Evolutionary conservation across 2,888 invertebrate genomes (phyloP), one percentile per base, ranked within the genome.

Genomic region (Macrophya annulata): DNA sequence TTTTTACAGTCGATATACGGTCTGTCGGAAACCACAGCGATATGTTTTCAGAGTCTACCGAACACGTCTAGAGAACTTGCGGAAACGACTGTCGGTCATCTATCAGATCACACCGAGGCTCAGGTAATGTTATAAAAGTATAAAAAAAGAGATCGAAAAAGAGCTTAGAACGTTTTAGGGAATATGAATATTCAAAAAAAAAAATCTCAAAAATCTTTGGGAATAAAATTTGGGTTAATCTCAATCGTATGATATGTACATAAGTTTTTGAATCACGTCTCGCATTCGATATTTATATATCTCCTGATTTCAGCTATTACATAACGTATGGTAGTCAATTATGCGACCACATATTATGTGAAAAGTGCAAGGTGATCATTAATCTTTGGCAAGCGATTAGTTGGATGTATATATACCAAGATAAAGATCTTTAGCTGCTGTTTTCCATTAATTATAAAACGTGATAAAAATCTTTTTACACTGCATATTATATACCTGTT

Each of bases 1-100:
- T 74, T n/a, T 86, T 88, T 87, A 8, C 85, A 96, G 96, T 94
- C 94, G 40, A 93, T 96, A 59, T 96, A 94, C 87, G 96, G 96
- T 0, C 89, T 96, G 88, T 95, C 96, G 0, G 96, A 96, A 92
- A 91, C 94, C 0, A 95, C 95, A 1, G 95, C 94, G 0, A 92
- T 94, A 15, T 90, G 92, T 12, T 96, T 95, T 87, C 95, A 95
- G 88, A 94, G 95, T 0, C 62, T 94, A n/a, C 92, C 93, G 0
- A 93, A 93, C 0, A 96, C 96, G 68, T 87, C 90, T 1, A 88
- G 89, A 12, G 92, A 94, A 17, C 90, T 94, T 51, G 91, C 94
- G 0, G 93, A 94, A 0, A 92, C 93, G 12, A 95, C 95, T 0
- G 95, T 96, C 4, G 96, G 96, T 0, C 92, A 94, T 88, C 84